Base-by-base conservation (phyloP, 2,888 invertebrate species). In the Latheticus oryzae region DNA sequence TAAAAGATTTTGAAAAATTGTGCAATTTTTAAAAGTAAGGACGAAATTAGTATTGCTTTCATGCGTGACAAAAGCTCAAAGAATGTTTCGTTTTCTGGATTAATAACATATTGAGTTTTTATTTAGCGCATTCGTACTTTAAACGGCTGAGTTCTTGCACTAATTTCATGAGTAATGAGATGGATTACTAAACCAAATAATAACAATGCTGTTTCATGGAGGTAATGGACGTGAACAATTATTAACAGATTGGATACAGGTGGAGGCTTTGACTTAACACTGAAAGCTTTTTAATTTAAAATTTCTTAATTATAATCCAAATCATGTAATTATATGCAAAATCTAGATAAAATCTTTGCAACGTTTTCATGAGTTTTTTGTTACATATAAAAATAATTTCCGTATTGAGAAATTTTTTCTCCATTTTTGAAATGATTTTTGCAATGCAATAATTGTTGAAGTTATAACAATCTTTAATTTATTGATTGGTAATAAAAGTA, bases 131-230 rank as follows among this genome's bases (percentile, higher is more conserved):
- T 28, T 3, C 1, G 9, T 4, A 13, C 24, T 24, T 28, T 28
- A 28, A 9, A 28, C 11, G 8, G 19, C n/a, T n/a, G n/a, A n/a
- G n/a, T n/a, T n/a, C n/a, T 45, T 45, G 26, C 40, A 23, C 26
- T 23, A 45, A 28, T 16, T 7, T 13, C 16, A 3, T 23, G 21
- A 21, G 13, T 38, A 38, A 38, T 38, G 38, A 38, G 38, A 19
- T 15, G 43, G 8, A 17, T 45, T 45, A 28, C 19, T 45, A 32
- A 17, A 45, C 21, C 28, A 45, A 43, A 28, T 38, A 38, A 23
- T 16, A 28, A 9, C 8, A 26, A 11, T 43, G 13, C 15, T 12
- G 21, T 45, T 16, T 24, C 26, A 28, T 28, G 43, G 1, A 28
- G 8, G 30, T 19, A 32, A 45, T 21, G 15, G 19, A 45, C 45